Percentiles rank a stretch among this genome's conserved stretches.
phyloP scores from a whole-genome alignment of 2,797 vertebrate species.

The Podargus strigoides region DNA sequence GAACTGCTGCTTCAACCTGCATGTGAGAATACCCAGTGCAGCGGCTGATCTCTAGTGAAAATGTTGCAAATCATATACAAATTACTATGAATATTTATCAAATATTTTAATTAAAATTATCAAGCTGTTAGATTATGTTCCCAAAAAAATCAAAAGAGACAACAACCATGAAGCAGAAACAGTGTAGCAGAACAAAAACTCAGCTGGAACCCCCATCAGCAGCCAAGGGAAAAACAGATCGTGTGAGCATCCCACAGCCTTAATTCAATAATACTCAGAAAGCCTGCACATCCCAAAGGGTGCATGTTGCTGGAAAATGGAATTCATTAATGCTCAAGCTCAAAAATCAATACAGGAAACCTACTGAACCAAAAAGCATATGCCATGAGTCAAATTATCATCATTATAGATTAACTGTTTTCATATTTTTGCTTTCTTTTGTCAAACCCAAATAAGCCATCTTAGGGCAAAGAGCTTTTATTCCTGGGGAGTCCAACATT shows the following conservation, averaged over 20 bases:
- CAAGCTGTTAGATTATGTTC: constrained; percentile 29
- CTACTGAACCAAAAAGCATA: constrained; percentile 36
- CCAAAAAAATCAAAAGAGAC: constrained; percentile 9
- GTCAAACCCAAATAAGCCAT: neutral
- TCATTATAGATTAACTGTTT: constrained; percentile 23
- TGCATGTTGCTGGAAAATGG: neutral
- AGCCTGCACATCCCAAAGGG: constrained; percentile 24
- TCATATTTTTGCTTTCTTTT: neutral
- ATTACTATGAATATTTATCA: constrained; percentile 54
- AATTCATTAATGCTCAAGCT: constrained; percentile 61
- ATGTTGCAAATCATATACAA: constrained; percentile 18
- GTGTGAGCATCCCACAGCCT: neutral
- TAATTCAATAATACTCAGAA: constrained; percentile 45
- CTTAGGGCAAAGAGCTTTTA: neutral
- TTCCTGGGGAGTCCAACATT: neutral
- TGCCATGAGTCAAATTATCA: constrained; percentile 35
- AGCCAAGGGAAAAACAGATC: neutral
- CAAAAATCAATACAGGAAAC: constrained; percentile 54
- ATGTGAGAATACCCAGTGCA: neutral
- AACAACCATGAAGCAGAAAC: constrained; percentile 20
- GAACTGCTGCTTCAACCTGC: neutral
- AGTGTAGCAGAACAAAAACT: constrained; percentile 46
- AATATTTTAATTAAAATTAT: constrained; percentile 61
- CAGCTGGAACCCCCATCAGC: constrained; percentile 33
- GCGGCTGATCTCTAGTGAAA: neutral